Evolutionary conservation across 2,113 vertebrate species (phyloP), one percentile per base, ranked within the genome.

Genomic region (Eulacestoma nigropectus): DNA sequence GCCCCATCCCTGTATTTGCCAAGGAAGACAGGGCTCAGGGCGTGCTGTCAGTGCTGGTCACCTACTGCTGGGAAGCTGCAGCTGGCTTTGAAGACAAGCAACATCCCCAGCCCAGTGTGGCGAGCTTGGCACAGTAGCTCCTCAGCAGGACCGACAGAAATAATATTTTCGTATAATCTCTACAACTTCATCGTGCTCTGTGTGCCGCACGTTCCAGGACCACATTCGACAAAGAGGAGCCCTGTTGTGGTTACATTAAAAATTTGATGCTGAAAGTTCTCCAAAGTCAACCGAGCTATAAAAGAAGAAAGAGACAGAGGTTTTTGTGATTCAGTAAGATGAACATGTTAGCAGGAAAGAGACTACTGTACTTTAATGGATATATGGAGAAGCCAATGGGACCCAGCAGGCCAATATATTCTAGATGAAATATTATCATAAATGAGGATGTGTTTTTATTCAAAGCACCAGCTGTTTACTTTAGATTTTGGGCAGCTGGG

Each of bases 391-490:
- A 90, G 60, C 79, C 83, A 95, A 27, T 60, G 37, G 86, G 73
- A 84, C 64, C 35, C 88, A 78, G 82, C 82, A 95, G 91, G 79
- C 88, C 87, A 90, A 33, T 76, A 82, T 57, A 64, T 69, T 91
- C 72, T 73, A 80, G 59, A 87, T 79, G 65, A 95, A 96, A 95
- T 95, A 89, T 89, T 96, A 97, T 94, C 92, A 94, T 78, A 93
- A 95, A 96, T 50, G 90, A 95, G n/a, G 64, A 89, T 75, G 52
- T 96, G 96, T 96, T 97, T 96, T 96, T 72, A 97, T 88, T 97
- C 87, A 96, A 96, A 96, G 95, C 79, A 92, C 7, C 27, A 82
- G 47, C 49, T 79, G 84, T 86, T 93, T 96, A 70, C 80, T 91
- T 97, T 93, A 96, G 84, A 92, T 86, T 93, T 86, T 0, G 0